Conservation (phyloP, 2,888 invertebrate genomes). For the Aphodius sticticus region DNA sequence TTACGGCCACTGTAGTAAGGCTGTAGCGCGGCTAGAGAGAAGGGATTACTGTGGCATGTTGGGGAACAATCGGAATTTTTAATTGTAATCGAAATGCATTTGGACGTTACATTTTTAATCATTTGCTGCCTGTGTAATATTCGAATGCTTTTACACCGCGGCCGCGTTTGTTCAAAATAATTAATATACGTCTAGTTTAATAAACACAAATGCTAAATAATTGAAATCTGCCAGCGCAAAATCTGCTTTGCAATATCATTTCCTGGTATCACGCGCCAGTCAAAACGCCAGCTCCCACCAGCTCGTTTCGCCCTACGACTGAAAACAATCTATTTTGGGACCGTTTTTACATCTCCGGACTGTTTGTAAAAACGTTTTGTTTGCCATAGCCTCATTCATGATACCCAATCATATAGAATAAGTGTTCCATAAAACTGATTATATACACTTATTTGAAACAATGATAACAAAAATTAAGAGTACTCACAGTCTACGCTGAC, state of each 20-base stretch:
- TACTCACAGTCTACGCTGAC: conserved; percentile 94
- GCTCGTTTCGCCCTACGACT: not conserved
- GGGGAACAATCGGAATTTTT: not conserved
- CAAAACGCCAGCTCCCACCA: not conserved
- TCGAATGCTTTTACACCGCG: not conserved
- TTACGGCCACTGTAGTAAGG: no score
- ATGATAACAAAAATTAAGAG: not conserved
- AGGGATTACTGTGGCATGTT: not conserved
- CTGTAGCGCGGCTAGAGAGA: no score
- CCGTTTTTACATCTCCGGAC: not conserved
- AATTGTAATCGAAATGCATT: not conserved
- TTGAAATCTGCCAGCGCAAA: not conserved
- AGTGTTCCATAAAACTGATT: not conserved
- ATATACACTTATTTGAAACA: not conserved
- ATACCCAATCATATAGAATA: not conserved
- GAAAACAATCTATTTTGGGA: not conserved
- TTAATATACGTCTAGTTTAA: conserved; percentile 4
- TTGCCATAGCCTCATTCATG: not conserved
- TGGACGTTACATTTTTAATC: not conserved
- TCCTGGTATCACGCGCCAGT: not conserved
- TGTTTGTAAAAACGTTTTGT: not conserved
- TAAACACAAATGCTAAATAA: not conserved
- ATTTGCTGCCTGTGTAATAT: not conserved
- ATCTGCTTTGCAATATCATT: not conserved
- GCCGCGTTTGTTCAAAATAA: not conserved